phyloP scores from a whole-genome alignment of 2,888 invertebrate genomes.

The Drosophila mimica region DNA sequence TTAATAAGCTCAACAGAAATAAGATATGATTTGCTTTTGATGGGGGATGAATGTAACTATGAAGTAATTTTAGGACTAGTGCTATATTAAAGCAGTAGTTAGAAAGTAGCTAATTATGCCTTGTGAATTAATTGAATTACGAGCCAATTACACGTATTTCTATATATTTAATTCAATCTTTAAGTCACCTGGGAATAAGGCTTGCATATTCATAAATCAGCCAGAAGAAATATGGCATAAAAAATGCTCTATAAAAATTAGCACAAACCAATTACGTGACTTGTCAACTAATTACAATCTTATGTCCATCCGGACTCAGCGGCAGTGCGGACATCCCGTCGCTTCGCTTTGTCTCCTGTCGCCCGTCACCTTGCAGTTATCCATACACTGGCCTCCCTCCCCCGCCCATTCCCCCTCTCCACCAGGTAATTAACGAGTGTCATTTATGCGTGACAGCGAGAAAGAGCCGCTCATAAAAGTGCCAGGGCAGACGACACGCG shows the following conservation, averaged over 20 bases:
- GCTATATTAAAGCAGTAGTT: background rate
- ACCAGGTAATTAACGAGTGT: conserved; percentile 76
- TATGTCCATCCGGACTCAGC: conserved; percentile 54
- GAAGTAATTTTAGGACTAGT: too few relatives aligned
- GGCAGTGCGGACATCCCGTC: conserved; percentile 42
- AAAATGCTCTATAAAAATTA: conserved; percentile 40
- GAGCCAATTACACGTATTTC: background rate
- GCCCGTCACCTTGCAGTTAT: conserved; percentile 9
- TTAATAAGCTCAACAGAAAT: background rate
- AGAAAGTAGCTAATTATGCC: background rate
- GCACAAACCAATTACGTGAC: conserved; percentile 78
- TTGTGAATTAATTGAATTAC: background rate
- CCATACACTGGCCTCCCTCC: background rate
- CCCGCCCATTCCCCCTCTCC: background rate
- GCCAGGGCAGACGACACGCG: conserved; percentile 69
- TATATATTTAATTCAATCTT: background rate
- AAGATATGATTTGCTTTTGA: background rate
- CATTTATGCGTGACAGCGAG: conserved; percentile 63
- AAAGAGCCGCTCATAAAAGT: conserved; percentile 69
- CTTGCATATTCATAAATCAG: conserved; percentile 23
- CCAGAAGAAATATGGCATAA: conserved; percentile 4
- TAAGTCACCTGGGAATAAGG: background rate
- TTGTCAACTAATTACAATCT: conserved; percentile 82
- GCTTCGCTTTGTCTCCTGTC: conserved; percentile 40
- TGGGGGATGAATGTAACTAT: background rate